Evolutionary conservation across 2,888 invertebrate species (phyloP).

Genomic region (Platycnemis pennipes): DNA sequence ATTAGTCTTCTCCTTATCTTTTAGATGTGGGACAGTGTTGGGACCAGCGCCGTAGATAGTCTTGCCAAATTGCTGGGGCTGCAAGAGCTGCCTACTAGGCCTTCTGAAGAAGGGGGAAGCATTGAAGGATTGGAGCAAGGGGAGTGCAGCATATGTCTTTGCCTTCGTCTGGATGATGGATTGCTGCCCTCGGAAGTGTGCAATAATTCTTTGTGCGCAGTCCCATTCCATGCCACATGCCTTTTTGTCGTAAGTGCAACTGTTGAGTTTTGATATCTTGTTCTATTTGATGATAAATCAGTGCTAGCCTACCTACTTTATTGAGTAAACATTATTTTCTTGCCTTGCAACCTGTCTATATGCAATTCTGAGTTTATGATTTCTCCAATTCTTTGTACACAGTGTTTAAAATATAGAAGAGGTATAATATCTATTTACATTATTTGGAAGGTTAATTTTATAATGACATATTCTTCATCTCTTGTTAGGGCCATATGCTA

Average conservation of each 20-base stretch:
- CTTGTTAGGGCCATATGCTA: too few relatives aligned
- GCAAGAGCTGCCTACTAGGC: constrained; percentile 75
- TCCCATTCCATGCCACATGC: constrained; percentile 78
- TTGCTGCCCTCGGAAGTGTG: constrained; percentile 78
- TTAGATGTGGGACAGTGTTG: constrained; percentile 75
- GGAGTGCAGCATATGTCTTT: constrained; percentile 79
- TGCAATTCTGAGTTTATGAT: too few relatives aligned
- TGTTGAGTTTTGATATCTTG: neutral
- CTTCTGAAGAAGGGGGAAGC: constrained; percentile 63
- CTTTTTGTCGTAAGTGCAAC: constrained; percentile 77
- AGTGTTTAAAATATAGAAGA: too few relatives aligned
- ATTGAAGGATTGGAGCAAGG: constrained; percentile 74
- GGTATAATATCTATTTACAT: too few relatives aligned
- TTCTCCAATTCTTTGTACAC: too few relatives aligned
- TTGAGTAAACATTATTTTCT: too few relatives aligned
- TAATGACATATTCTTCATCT: too few relatives aligned
- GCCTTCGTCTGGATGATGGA: constrained; percentile 76
- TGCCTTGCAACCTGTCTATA: too few relatives aligned
- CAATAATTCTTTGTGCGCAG: constrained; percentile 77
- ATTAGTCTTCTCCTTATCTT: neutral
- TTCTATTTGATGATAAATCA: too few relatives aligned
- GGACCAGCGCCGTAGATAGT: constrained; percentile 75
- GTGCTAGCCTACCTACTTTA: too few relatives aligned
- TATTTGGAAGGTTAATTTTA: too few relatives aligned
- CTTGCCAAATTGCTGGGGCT: constrained; percentile 75